Evolutionary conservation across 2,888 invertebrate genomes (phyloP).

Genomic region (Andrena bicolor): DNA sequence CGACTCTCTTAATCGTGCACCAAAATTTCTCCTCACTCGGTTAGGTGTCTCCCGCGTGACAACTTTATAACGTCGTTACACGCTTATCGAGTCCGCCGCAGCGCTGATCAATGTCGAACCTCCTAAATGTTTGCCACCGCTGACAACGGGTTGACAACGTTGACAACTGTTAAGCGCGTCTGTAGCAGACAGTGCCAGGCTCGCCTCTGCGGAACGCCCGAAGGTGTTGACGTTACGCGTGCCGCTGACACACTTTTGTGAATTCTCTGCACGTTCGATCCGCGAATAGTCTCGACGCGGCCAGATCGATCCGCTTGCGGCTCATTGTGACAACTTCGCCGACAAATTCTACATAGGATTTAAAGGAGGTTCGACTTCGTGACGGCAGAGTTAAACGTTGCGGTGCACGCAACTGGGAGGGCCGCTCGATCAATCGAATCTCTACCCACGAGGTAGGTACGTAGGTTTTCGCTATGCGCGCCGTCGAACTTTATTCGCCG

Average conservation of each 20-base stretch:
- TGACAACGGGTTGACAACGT: constrained; percentile 7
- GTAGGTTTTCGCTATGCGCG: neutral
- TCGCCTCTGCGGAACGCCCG: constrained; percentile 18
- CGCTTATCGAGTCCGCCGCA: constrained; percentile 1
- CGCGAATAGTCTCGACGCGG: neutral
- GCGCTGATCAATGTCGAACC: constrained; percentile 5
- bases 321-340: constrained; percentile 1
- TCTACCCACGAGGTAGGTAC: constrained; percentile 33
- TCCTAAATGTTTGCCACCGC: constrained; percentile 20
- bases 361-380: neutral
- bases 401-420: constrained; percentile 3
- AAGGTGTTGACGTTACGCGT: constrained; percentile 34
- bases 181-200: constrained; percentile 20
- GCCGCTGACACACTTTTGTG: constrained; percentile 34
- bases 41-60: neutral
- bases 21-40: neutral
- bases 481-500: constrained; percentile 12
- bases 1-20: neutral
- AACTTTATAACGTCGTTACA: neutral
- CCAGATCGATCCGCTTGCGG: constrained; percentile 16
- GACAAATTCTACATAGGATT: constrained; percentile 19
- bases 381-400: constrained; percentile 9
- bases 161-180: constrained; percentile 22
- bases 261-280: neutral
- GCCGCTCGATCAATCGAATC: constrained; percentile 11